phyloP scores from a whole-genome alignment of 2,888 invertebrate genomes.

The Elmis aenea region DNA sequence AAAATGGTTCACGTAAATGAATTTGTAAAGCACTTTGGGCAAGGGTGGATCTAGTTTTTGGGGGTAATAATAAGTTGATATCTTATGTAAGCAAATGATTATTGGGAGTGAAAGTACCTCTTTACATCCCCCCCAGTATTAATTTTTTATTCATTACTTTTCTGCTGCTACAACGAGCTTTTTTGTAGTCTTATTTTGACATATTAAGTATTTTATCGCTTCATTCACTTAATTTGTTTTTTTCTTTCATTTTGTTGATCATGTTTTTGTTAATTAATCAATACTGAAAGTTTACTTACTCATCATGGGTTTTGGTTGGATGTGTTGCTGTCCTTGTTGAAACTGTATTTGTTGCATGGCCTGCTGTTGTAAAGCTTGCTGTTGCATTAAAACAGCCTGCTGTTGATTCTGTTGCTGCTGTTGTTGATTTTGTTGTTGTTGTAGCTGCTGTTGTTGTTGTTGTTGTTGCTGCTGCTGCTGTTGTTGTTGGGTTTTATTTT shows the following conservation, averaged over 20 bases:
- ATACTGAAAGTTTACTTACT: constrained; percentile 40
- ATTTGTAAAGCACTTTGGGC: neutral
- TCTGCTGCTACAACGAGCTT: too few species aligned
- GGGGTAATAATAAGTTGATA: too few species aligned
- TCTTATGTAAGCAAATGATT: too few species aligned
- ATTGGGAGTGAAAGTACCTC: too few species aligned
- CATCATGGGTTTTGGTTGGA: constrained; percentile 55
- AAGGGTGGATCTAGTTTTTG: neutral
- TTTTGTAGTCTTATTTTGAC: too few species aligned
- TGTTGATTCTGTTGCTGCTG: constrained; percentile 39
- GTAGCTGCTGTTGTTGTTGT: constrained; percentile 52
- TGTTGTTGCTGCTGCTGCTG: constrained; percentile 49
- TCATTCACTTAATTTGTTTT: too few species aligned
- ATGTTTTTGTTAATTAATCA: too few species aligned
- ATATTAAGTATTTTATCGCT: too few species aligned
- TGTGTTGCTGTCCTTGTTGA: constrained; percentile 47
- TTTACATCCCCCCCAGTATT: too few species aligned
- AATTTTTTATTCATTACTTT: too few species aligned
- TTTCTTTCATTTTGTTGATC: too few species aligned
- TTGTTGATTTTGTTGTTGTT: constrained; percentile 40
- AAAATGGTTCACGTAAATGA: neutral
- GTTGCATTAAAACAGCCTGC: constrained; percentile 32
- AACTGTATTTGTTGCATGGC: constrained; percentile 37
- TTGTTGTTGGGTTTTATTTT: constrained; percentile 48
- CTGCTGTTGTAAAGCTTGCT: constrained; percentile 33